These are phyloP conservation scores for Eonycteris spelaea DNA, from an alignment of 2,113 vertebrate species.

Conservation along the genomic window DNA sequence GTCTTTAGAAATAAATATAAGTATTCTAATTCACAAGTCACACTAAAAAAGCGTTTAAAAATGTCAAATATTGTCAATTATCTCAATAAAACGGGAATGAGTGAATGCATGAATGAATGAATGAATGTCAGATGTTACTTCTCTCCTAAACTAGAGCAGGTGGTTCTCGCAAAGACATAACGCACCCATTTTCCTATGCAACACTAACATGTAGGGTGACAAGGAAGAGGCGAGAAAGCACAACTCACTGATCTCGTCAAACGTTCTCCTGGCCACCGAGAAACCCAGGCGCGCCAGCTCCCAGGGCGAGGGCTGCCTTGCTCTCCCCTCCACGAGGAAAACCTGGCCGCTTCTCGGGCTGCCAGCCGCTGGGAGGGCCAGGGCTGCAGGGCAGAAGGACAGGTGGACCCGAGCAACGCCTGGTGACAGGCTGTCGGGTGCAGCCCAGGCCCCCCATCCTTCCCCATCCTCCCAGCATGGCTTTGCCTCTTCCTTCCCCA, in stretches of 20 bases:
- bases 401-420: background rate
- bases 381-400: no score
- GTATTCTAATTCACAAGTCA: background rate
- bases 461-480: fast-evolving
- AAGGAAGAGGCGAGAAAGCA: background rate
- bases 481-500: background rate
- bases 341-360: background rate
- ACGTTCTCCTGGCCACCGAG: background rate
- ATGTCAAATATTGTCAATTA: background rate
- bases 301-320: no score
- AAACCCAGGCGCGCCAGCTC: background rate
- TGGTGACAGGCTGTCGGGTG: fast-evolving
- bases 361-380: background rate
- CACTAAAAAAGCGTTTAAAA: background rate
- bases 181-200: background rate
- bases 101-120: background rate
- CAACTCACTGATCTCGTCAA: background rate
- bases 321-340: fast-evolving
- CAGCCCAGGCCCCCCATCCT: background rate
- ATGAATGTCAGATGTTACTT: background rate
- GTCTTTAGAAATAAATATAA: background rate
- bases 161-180: background rate
- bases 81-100: background rate
- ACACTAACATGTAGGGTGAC: background rate
- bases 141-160: background rate